phyloP scores from a whole-genome alignment of 2,888 invertebrate genomes.

The Cylloceria caligata region DNA sequence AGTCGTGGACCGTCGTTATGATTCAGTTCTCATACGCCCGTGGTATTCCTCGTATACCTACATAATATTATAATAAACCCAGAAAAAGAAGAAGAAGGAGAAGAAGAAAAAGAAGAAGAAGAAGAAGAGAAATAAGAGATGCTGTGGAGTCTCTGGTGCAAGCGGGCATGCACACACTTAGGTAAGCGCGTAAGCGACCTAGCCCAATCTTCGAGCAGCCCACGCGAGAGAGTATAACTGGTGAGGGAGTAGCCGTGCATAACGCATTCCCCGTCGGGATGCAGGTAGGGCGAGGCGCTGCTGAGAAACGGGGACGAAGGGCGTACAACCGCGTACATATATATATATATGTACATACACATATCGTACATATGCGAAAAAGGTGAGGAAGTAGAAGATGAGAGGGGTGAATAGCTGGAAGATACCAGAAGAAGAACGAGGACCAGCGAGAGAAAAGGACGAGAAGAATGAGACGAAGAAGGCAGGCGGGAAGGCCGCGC shows the following conservation, averaged over 20 bases:
- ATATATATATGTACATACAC: constrained; percentile 31
- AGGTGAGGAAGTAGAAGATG: constrained; percentile 24
- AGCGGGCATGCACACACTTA: constrained; percentile 54
- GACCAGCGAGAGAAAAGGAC: constrained; percentile 36
- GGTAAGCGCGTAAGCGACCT: constrained; percentile 76
- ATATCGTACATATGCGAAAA: constrained; percentile 18
- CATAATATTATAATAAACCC: constrained; percentile 60
- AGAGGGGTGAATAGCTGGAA: constrained; percentile 8
- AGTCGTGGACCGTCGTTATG: neutral
- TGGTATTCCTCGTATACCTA: constrained; percentile 53
- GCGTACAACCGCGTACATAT: constrained; percentile 42
- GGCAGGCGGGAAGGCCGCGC: constrained; percentile 70
- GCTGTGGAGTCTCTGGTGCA: constrained; percentile 60
- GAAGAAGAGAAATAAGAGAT: constrained; percentile 37
- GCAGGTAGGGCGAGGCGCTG: constrained; percentile 67
- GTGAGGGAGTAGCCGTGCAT: constrained; percentile 77
- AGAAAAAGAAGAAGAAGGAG: constrained; percentile 24
- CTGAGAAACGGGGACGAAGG: constrained; percentile 61
- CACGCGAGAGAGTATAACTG: constrained; percentile 71
- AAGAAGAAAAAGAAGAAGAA: constrained; percentile 31
- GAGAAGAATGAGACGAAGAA: constrained; percentile 69
- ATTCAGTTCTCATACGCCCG: constrained; percentile 57
- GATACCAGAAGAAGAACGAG: constrained; percentile 44
- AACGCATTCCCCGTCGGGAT: constrained; percentile 74
- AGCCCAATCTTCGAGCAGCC: constrained; percentile 78